Percentiles rank a stretch among this genome's conserved stretches.
These are phyloP conservation scores for Boulengeromyrus knoepffleri DNA, from an alignment of 2,113 vertebrate species.

Conservation along the genomic window DNA sequence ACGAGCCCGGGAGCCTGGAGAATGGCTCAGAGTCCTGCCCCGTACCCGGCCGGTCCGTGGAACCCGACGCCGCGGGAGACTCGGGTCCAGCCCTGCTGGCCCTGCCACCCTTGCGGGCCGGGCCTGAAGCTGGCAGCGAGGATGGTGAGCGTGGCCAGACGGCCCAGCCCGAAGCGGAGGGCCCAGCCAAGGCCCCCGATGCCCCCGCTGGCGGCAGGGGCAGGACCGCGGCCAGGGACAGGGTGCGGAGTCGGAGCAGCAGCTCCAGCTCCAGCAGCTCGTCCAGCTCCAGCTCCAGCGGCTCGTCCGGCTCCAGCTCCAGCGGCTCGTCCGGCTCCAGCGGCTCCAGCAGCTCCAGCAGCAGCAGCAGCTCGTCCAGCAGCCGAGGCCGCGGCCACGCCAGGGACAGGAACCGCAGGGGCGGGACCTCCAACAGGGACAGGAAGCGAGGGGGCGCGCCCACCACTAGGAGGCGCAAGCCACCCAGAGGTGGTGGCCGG, in stretches of 20 bases:
- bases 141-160: constrained; percentile 33
- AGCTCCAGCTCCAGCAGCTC: constrained; percentile 60
- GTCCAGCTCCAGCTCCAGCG: constrained; percentile 72
- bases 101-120: constrained; percentile 34
- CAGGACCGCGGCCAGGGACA: constrained; percentile 64
- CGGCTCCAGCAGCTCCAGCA: constrained; percentile 54
- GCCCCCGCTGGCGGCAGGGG: constrained; percentile 48
- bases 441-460: constrained; percentile 63
- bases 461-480: constrained; percentile 75
- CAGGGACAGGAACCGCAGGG: constrained; percentile 71
- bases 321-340: constrained; percentile 74
- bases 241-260: constrained; percentile 63
- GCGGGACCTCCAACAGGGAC: constrained; percentile 52
- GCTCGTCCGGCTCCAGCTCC: constrained; percentile 50
- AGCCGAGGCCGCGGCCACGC: constrained; percentile 75
- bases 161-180: constrained; percentile 45
- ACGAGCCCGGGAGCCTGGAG: constrained; percentile 55
- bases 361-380: constrained; percentile 74
- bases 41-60: constrained; percentile 41
- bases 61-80: constrained; percentile 39
- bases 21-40: constrained; percentile 53
- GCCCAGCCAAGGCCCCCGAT: constrained; percentile 27
- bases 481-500: constrained; percentile 72
- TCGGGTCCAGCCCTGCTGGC: constrained; percentile 34
- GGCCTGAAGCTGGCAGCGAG: neutral